phyloP scores from a whole-genome alignment of 2,888 invertebrate species.

The Tineola bisselliella region DNA sequence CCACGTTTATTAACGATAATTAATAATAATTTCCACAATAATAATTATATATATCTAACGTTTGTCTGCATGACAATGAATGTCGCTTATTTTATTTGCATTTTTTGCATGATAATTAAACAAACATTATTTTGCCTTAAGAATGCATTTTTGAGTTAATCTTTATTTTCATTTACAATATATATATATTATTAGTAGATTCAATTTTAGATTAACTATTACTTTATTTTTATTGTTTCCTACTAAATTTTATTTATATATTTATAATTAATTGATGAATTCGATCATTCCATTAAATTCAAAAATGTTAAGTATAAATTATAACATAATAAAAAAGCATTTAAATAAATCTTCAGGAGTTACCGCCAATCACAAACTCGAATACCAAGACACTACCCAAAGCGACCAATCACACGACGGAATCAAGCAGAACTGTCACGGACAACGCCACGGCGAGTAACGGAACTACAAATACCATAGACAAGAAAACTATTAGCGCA shows the following conservation, averaged over 20 bases:
- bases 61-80: constrained; percentile 18
- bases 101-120: constrained; percentile 7
- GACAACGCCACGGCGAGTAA: constrained; percentile 29
- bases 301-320: too few relatives aligned
- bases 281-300: too few relatives aligned
- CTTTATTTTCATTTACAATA: constrained; percentile 17
- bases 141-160: not conserved
- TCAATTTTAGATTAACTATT: not conserved
- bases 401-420: constrained; percentile 24
- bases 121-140: not conserved
- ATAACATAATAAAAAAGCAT: too few relatives aligned
- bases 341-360: constrained; percentile 35
- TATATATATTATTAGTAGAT: not conserved
- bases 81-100: constrained; percentile 15
- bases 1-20: not conserved
- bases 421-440: constrained; percentile 18
- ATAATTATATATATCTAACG: too few relatives aligned
- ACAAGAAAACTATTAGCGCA: constrained; percentile 60
- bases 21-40: too few relatives aligned
- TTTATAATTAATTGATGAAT: not conserved
- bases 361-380: constrained; percentile 52
- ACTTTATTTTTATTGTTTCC: not conserved
- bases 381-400: constrained; percentile 38
- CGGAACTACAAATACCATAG: constrained; percentile 38
- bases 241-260: not conserved